Evolutionary conservation across 2,113 vertebrate species (phyloP).

Genomic region (Pungitius pungitius): DNA sequence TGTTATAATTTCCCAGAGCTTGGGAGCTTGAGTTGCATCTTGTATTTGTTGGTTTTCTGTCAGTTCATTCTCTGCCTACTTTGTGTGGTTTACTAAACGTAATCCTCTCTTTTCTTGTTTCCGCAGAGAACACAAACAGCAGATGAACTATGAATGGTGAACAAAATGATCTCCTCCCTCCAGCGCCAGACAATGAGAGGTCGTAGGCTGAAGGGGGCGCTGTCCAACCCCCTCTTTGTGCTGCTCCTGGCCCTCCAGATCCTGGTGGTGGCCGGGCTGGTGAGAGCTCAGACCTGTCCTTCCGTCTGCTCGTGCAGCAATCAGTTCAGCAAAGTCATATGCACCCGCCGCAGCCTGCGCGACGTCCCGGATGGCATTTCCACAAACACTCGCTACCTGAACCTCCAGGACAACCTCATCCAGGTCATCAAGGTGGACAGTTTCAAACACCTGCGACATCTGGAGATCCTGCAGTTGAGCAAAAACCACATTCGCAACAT

Average conservation of each 20-base stretch:
- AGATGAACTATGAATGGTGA: constrained; percentile 99
- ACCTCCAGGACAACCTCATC: constrained; percentile 84
- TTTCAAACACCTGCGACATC: constrained; percentile 82
- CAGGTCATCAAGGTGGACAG: constrained; percentile 85
- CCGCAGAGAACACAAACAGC: constrained; percentile 88
- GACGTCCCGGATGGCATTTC: constrained; percentile 84
- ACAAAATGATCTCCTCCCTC: constrained; percentile 99
- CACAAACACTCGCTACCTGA: constrained; percentile 83
- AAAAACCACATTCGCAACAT: constrained; percentile 84
- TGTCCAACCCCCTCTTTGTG: constrained; percentile 98
- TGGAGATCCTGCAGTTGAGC: constrained; percentile 83
- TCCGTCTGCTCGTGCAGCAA: constrained; percentile 84
- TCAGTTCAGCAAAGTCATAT: constrained; percentile 85
- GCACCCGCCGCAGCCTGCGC: constrained; percentile 79
- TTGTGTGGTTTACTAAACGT: constrained; percentile 24
- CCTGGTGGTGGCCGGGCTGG: constrained; percentile 94
- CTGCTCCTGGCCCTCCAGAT: constrained; percentile 97
- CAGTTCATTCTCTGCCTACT: not conserved
- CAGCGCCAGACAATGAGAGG: constrained; percentile 99
- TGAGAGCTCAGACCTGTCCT: constrained; percentile 82
- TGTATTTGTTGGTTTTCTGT: not conserved
- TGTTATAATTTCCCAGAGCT: not conserved
- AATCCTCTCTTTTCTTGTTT: constrained; percentile 74
- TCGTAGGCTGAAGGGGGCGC: constrained; percentile 99
- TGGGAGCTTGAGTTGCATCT: constrained; percentile 4